Conservation (phyloP, 2,888 invertebrate species). For the Campopleginae sp. region DNA sequence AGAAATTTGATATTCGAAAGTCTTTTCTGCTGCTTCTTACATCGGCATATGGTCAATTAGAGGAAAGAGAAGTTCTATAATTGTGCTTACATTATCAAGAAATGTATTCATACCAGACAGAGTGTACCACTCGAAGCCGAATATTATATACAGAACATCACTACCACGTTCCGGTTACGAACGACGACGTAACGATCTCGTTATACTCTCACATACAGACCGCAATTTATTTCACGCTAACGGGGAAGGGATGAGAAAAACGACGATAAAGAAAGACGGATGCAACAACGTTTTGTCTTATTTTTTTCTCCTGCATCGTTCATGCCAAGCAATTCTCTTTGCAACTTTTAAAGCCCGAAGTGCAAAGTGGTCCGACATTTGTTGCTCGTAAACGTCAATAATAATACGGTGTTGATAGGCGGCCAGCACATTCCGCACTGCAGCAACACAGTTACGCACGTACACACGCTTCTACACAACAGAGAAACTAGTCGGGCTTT, state of each 20-base stretch:
- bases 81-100: neutral
- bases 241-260: constrained; percentile 24
- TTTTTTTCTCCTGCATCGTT: constrained; percentile 26
- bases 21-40: neutral
- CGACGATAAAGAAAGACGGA: constrained; percentile 24
- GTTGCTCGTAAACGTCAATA: constrained; percentile 66
- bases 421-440: constrained; percentile 12
- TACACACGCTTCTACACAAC: neutral
- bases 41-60: neutral
- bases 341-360: constrained; percentile 52
- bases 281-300: constrained; percentile 2
- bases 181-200: constrained; percentile 57
- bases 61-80: neutral
- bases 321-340: constrained; percentile 28
- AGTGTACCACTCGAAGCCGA: neutral
- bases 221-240: constrained; percentile 56
- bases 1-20: neutral
- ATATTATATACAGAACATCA: constrained; percentile 4
- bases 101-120: neutral
- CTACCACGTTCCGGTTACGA: constrained; percentile 38
- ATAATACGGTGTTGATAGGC: constrained; percentile 64
- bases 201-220: constrained; percentile 53
- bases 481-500: constrained; percentile 28
- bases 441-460: constrained; percentile 15
- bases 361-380: constrained; percentile 66